Conservation (phyloP, 1,140 invertebrate genomes). For the Tetraneura akinire region DNA sequence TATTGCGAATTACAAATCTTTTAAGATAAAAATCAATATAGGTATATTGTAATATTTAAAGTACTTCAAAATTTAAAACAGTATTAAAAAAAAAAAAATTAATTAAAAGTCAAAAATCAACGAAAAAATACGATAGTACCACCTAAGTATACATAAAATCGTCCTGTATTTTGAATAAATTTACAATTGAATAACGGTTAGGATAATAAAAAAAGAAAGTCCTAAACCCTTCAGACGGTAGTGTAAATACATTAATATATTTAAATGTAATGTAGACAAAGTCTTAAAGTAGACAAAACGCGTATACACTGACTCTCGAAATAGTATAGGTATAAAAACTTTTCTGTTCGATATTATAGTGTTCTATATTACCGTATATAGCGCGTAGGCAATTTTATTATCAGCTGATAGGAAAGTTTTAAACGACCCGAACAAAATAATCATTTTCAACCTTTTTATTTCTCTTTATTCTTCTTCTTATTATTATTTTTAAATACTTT, state of each 20-base stretch:
- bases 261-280: background rate
- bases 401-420: slow-evolving; percentile 44
- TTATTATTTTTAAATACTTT: slow-evolving; percentile 38
- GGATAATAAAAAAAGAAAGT: background rate
- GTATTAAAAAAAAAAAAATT: too few species aligned
- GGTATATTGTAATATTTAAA: too few species aligned
- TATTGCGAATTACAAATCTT: too few species aligned
- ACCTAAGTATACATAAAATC: too few species aligned
- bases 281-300: slow-evolving; percentile 18
- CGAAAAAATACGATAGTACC: too few species aligned
- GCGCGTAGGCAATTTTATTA: slow-evolving; percentile 35
- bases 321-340: slow-evolving; percentile 19
- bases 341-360: slow-evolving; percentile 13
- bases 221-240: background rate
- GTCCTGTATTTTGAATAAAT: too few species aligned
- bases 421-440: slow-evolving; percentile 38
- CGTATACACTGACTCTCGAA: background rate
- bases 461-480: background rate
- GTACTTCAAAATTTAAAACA: too few species aligned
- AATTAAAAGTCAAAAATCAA: too few species aligned
- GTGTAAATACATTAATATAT: slow-evolving; percentile 5
- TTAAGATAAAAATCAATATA: too few species aligned
- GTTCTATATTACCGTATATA: too few species aligned
- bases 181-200: too few species aligned
- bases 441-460: slow-evolving; percentile 30